Conservation (phyloP, 2,797 vertebrate genomes). For the Limnodromus scolopaceus region DNA sequence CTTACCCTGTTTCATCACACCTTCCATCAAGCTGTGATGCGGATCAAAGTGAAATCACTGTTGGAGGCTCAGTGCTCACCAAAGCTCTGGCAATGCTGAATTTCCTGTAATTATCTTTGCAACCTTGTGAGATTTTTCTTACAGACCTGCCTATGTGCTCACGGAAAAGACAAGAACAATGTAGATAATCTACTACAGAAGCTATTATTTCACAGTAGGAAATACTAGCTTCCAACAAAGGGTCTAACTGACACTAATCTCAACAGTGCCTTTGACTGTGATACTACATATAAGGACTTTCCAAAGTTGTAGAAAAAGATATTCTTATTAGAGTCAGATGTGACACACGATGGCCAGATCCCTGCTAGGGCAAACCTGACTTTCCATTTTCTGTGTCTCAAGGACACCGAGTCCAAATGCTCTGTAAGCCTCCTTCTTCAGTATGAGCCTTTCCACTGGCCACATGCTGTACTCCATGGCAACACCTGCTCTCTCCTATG, state of each 20-base stretch:
- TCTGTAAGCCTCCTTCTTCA: not conserved
- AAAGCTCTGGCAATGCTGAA: not conserved
- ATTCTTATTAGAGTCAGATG: not conserved
- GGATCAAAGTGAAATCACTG: not conserved
- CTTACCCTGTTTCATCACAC: not conserved
- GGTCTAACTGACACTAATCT: not conserved
- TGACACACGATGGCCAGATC: not conserved
- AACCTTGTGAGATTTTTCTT: not conserved
- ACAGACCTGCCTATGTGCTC: not conserved
- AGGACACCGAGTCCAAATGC: not conserved
- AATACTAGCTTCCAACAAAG: not conserved
- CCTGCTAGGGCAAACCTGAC: not conserved
- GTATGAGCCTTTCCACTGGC: not conserved
- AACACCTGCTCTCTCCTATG: not conserved
- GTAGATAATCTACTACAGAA: not conserved
- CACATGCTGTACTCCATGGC: rapidly evolving
- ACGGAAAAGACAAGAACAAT: not conserved
- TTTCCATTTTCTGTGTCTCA: not conserved
- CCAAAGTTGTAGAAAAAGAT: not conserved
- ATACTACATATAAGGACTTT: not conserved
- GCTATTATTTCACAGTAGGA: not conserved
- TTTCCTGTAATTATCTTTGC: not conserved
- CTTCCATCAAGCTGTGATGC: not conserved
- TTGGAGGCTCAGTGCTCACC: not conserved
- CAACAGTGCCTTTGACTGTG: not conserved